Conservation (phyloP, 1,140 invertebrate genomes). For the Leptopilina clavipes region DNA sequence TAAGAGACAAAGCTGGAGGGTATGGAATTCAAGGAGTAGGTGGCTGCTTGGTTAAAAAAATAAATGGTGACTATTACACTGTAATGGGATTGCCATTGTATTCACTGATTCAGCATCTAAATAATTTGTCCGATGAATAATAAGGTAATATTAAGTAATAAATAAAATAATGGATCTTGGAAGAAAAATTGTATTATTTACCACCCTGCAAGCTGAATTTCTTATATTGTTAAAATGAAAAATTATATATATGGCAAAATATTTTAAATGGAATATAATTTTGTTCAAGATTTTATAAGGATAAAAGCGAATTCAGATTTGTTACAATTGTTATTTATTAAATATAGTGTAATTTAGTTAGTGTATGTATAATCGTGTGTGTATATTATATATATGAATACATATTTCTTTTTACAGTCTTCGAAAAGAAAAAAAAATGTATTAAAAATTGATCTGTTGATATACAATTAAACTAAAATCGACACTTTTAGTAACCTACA, state of each 20-base stretch:
- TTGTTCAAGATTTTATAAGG: too few species aligned
- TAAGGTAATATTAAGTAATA: background rate
- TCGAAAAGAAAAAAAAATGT: background rate
- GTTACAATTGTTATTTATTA: constrained; percentile 27
- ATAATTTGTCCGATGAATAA: constrained; percentile 72
- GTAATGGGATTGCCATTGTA: constrained; percentile 95
- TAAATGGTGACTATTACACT: constrained; percentile 94
- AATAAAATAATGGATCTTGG: too few species aligned
- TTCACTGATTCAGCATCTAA: constrained; percentile 82
- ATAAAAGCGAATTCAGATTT: background rate
- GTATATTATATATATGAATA: constrained; percentile 20
- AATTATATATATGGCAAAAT: too few species aligned
- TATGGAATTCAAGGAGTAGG: constrained; percentile 96
- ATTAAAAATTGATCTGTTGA: background rate
- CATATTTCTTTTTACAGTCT: constrained; percentile 2
- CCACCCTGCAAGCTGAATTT: too few species aligned
- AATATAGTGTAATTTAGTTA: background rate
- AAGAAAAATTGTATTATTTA: too few species aligned
- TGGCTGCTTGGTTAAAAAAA: constrained; percentile 87
- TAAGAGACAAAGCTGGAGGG: constrained; percentile 93
- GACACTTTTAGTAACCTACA: background rate
- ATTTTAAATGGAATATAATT: too few species aligned
- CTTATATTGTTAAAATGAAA: too few species aligned
- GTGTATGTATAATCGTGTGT: background rate
- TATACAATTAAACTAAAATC: background rate